phyloP scores from a whole-genome alignment of 2,888 invertebrate genomes.

The Pimpla rufipes region DNA sequence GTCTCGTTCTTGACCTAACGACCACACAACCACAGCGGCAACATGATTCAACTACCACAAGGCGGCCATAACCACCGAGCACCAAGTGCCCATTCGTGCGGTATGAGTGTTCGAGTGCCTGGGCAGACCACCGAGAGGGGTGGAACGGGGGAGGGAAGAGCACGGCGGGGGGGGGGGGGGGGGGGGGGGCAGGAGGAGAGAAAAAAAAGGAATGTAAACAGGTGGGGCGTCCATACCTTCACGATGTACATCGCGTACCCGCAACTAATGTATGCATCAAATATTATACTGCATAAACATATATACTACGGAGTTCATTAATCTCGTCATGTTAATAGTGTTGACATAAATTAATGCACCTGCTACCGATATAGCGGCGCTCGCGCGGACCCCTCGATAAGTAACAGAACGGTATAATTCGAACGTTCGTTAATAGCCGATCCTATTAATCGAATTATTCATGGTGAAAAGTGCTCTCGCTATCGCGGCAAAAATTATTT shows the following conservation, averaged over 20 bases:
- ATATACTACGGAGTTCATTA: conserved; percentile 50
- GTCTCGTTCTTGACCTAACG: conserved; percentile 1
- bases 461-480: too few relatives aligned
- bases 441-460: background rate
- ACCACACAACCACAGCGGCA: background rate
- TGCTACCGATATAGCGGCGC: background rate
- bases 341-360: conserved; percentile 47
- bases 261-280: conserved; percentile 1
- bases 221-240: background rate
- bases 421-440: background rate
- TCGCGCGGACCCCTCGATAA: background rate
- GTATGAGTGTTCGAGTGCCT: conserved; percentile 9
- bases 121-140: background rate
- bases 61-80: background rate
- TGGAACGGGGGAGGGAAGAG: too few relatives aligned
- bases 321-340: conserved; percentile 34
- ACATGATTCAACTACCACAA: conserved; percentile 3
- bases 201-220: conserved; percentile 4
- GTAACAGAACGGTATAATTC: background rate
- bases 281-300: conserved; percentile 1
- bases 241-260: conserved; percentile 5
- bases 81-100: conserved; percentile 1
- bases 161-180: background rate
- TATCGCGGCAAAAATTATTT: too few relatives aligned
- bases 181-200: too few relatives aligned